Evolutionary conservation across 2,113 vertebrate genomes (phyloP), one percentile per base, ranked within the genome.

Genomic region (Laticauda colubrina): DNA sequence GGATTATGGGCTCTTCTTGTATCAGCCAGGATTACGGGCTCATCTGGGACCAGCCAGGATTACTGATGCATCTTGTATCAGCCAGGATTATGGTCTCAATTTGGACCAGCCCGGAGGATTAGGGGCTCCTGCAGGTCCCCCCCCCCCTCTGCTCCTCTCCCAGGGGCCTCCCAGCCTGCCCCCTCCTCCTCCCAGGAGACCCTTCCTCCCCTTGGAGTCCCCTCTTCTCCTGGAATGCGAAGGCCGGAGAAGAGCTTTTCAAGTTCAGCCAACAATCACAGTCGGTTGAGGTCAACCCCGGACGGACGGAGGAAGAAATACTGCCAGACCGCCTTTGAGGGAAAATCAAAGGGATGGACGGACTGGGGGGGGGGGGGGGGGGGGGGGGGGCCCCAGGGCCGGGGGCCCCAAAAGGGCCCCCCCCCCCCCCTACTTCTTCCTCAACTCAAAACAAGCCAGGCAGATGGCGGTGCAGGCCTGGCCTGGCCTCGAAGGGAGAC

Each of bases 191-290:
- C 0, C 53, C 54, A 5, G 96, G 95, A 95, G 90, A 81, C 91
- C 94, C 93, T 92, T 86, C 34, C 91, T 94, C 92, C 97, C 96
- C 96, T 96, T 94, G 95, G 97, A 92, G 87, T 87, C 86, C 94
- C 92, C 29, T 91, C 97, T 94, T 96, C 95, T 93, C 96, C 95
- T 93, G 96, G 94, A 95, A 95, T 93, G 95, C 92, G 97, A 96
- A 97, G 87, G 57, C 94, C 95, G 85, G 48, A 51, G 91, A 93
- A 96, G 95, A 95, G 91, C 94, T 92, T 96, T 96, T 95, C 93
- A 94, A 94, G 94, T 54, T 90, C 94, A 23, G 93, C 96, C 95
- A 95, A 95, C 93, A 97, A 95, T 91, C 61, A 81, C 96, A 96
- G 96, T 96, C 91, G 94, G 94, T 39, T 9, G 0, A 10, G 95